Evolutionary conservation across 1,140 invertebrate genomes (phyloP), one percentile per base, ranked within the genome.

Genomic region (Drosophila mauritiana): DNA sequence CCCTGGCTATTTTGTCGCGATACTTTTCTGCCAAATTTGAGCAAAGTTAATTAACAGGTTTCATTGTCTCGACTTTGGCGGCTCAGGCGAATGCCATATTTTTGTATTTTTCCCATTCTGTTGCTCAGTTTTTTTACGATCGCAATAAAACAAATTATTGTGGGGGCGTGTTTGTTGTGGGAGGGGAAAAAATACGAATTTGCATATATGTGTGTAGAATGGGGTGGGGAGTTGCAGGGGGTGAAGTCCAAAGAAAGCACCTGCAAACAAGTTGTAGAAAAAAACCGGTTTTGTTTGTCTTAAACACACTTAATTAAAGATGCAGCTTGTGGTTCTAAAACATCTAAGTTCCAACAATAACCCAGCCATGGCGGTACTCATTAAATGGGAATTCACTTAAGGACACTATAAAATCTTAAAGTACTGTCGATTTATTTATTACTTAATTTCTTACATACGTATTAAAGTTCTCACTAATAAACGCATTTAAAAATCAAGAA

Each of bases 31-130:
- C 83, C 83, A 86, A 86, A 86, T 82, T 86, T 82, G 82, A 69
- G 42, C 83, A 86, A 67, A 88, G 65, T 82, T 86, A 82, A 86
- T 86, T 86, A 86, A 86, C 82, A 76, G 79, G 82, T 86, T 86
- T 86, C 79, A 82, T 78, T 86, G 79, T 78, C 64, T 55, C 54
- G 52, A 22, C 34, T 34, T 65, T 61, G 49, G 49, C 49, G 25
- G 63, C 67, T 69, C 36, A 43, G 51, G 17, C 31, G n/a, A 62
- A 49, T 49, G 34, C 48, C 48, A 17, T 17, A 51, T 54, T 69
- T 63, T 48, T 57, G 20, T 53, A 39, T 68, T 59, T 62, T 80
- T 75, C 57, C 53, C 39, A 59, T 78, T 51, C 55, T 59, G 73
- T 73, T 58, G 39, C 42, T 62, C 59, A 54, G 55, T 77, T 55